A percentile compares a stretch with the other conserved stretches of the same genome.
Evolutionary conservation across 2,888 invertebrate genomes (phyloP).

Genomic region (Lithophane leautieri): DNA sequence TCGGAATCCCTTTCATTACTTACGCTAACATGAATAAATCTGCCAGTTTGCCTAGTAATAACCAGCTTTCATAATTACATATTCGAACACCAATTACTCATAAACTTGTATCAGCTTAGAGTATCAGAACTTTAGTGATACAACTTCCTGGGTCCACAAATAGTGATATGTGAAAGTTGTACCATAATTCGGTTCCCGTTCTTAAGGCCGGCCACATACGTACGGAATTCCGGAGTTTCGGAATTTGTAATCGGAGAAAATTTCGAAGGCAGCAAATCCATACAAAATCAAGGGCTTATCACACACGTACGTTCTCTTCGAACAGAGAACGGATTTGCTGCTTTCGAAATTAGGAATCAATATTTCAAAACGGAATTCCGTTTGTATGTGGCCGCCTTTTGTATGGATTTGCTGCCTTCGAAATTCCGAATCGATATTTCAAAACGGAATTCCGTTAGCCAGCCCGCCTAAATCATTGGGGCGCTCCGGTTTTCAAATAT

Average conservation of each 20-base stretch:
- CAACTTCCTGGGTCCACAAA: constrained; percentile 72
- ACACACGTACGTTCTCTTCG: too few species aligned
- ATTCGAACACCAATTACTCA: constrained; percentile 36
- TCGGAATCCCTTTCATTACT: constrained; percentile 54
- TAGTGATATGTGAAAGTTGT: constrained; percentile 83
- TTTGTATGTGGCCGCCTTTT: too few species aligned
- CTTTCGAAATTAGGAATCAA: too few species aligned
- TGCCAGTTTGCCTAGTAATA: constrained; percentile 14
- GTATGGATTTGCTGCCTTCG: too few species aligned
- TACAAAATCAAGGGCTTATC: too few species aligned
- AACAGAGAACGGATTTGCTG: too few species aligned
- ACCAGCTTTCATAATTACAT: constrained; percentile 44
- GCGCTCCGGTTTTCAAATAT: constrained; percentile 76
- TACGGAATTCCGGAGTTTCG: too few species aligned
- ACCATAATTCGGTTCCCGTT: constrained; percentile 75
- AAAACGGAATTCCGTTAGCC: too few species aligned
- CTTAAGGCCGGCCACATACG: constrained; percentile 48
- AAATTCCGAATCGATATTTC: too few species aligned
- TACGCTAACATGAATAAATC: constrained; percentile 46
- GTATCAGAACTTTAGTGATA: constrained; percentile 50
- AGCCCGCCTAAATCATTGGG: constrained; percentile 68
- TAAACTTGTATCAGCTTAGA: constrained; percentile 46
- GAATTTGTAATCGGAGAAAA: too few species aligned
- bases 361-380: too few species aligned
- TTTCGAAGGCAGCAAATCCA: too few species aligned